phyloP scores from a whole-genome alignment of 2,888 invertebrate species.

The Ennomos erosarius region DNA sequence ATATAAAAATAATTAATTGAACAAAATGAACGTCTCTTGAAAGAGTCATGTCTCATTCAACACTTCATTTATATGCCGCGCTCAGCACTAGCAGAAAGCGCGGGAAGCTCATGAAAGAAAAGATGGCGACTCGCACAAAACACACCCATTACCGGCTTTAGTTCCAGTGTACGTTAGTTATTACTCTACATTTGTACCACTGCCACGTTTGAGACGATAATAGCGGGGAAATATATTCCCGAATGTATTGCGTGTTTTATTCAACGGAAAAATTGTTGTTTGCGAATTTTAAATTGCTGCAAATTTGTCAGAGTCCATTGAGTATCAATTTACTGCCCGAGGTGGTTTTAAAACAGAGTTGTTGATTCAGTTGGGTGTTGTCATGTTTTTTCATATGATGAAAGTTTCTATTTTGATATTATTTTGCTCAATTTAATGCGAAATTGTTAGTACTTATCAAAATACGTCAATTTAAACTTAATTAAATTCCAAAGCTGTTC shows the following conservation, averaged over 20 bases:
- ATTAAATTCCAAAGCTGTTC: too few species aligned
- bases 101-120: constrained; percentile 55
- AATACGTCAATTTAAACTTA: too few species aligned
- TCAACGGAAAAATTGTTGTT: constrained; percentile 25
- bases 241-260: constrained; percentile 27
- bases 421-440: too few species aligned
- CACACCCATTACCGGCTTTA: constrained; percentile 62
- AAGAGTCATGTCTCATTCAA: too few species aligned
- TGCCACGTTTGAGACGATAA: constrained; percentile 47
- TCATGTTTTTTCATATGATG: neutral
- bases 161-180: constrained; percentile 57
- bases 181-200: constrained; percentile 54
- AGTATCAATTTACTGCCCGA: constrained; percentile 17
- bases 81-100: constrained; percentile 40
- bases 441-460: too few species aligned
- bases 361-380: constrained; percentile 2
- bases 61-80: neutral
- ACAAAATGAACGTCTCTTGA: too few species aligned
- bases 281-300: constrained; percentile 21
- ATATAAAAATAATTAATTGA: too few species aligned
- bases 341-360: constrained; percentile 12
- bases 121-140: constrained; percentile 58
- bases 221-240: constrained; percentile 40
- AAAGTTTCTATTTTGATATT: neutral
- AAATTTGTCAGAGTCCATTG: constrained; percentile 21